Percentiles rank a stretch among this genome's conserved stretches.
phyloP scores from a whole-genome alignment of 2,888 invertebrate species.

The Phorcus lineatus region DNA sequence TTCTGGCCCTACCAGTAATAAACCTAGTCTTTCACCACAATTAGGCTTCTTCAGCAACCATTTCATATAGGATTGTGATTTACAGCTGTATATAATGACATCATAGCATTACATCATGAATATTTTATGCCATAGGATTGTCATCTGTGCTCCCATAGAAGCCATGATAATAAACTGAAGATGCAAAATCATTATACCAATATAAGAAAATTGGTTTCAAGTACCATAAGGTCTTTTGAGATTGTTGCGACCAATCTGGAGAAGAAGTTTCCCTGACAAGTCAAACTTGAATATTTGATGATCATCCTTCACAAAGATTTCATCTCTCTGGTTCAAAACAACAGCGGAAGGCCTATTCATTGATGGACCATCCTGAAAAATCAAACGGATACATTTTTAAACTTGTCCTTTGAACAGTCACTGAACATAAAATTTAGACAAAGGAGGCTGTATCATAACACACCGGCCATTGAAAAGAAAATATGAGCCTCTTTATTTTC shows the following conservation, averaged over 20 bases:
- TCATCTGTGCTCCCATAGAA: too few species aligned
- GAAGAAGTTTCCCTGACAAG: slow-evolving; percentile 39
- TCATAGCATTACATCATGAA: too few species aligned
- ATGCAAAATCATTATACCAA: too few species aligned
- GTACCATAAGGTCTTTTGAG: slow-evolving; percentile 62
- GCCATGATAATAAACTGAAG: too few species aligned
- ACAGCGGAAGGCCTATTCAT: slow-evolving; percentile 64
- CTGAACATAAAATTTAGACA: not conserved
- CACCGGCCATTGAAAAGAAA: not conserved
- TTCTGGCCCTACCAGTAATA: too few species aligned
- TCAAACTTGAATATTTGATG: slow-evolving; percentile 56
- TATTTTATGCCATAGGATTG: too few species aligned
- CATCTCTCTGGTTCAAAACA: slow-evolving; percentile 53
- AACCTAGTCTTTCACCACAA: too few species aligned
- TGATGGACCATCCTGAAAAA: slow-evolving; percentile 6
- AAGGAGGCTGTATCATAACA: not conserved
- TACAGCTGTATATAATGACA: too few species aligned
- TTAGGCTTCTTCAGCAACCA: too few species aligned
- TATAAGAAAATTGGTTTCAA: too few species aligned
- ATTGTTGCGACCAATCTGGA: slow-evolving; percentile 45
- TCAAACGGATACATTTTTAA: not conserved
- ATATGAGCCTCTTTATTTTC: not conserved
- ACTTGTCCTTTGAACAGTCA: too few species aligned
- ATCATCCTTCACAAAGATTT: slow-evolving; percentile 68
- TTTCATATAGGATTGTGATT: too few species aligned